Base-by-base conservation (phyloP, 1,140 invertebrate species). In the Achatina immaculata region DNA sequence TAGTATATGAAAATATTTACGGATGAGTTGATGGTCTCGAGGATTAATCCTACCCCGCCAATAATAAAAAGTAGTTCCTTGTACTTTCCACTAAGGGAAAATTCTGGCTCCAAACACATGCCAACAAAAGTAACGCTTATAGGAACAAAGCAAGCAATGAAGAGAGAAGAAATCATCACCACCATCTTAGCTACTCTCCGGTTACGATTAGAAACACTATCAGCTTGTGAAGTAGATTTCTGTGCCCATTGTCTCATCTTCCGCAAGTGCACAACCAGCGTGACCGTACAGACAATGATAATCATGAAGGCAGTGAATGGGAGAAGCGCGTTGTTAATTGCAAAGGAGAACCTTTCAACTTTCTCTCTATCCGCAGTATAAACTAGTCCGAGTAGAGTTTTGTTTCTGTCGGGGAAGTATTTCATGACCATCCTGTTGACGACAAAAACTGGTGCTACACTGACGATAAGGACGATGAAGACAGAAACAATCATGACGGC, bases 1-100 rank as follows among this genome's bases (percentile, higher is more conserved):
- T n/a, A n/a, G n/a, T n/a, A n/a, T n/a, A 55, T 55, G n/a, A 55
- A 55, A 55, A 55, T 55, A 55, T 55, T 55, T 21, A n/a, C 51
- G n/a, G 51, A 55, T 14, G 51, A n/a, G n/a, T 55, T 55, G 6
- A 55, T 55, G 7, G 51, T 21, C n/a, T 55, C 51, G 21, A 24
- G 3, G 51, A 55, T 21, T 4, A 55, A 4, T 24, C 7, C 51
- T 4, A 55, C 4, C 4, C 51, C 51, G 14, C 51, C 51, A 11
- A 55, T n/a, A 55, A 55, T 21, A 4, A 55, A 4, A 21, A 14
- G 3, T 55, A 21, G 3, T 4, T 55, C n/a, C 21, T 21, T n/a
- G 4, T 55, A 14, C 21, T 11, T 11, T 2, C 51, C 51, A n/a
- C 21, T 3, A 4, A 14, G 3, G n/a, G 14, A 21, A 2, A 55